A percentile compares a stretch with the other conserved stretches of the same genome.
Conservation (phyloP, 2,797 vertebrate genomes). For the Malacoctenus gilli region DNA sequence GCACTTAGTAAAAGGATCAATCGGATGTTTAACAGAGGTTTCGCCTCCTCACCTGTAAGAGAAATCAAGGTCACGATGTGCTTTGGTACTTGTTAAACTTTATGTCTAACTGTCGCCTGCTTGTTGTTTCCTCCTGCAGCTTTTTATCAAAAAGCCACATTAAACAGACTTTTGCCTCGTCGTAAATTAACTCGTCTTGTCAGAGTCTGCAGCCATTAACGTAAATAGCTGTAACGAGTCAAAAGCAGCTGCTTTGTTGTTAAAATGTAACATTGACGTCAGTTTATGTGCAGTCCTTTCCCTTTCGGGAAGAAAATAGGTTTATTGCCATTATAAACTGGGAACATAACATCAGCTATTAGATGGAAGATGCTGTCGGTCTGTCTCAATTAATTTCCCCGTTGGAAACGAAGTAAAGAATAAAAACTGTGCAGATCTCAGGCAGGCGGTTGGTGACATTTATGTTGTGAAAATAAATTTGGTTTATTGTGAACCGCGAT, state of each 20-base stretch:
- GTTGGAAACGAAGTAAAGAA: conserved; percentile 17
- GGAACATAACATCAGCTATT: conserved; percentile 10
- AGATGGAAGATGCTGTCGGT: background rate
- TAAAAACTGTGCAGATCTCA: background rate
- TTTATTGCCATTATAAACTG: conserved; percentile 14
- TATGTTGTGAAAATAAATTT: conserved; percentile 27
- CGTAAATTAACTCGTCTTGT: background rate
- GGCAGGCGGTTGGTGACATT: conserved; percentile 13
- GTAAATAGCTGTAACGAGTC: background rate
- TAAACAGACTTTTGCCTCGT: background rate
- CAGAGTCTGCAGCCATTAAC: background rate
- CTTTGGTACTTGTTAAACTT: no score
- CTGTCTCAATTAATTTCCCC: conserved; percentile 7
- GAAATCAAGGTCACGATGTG: no score
- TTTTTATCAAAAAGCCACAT: no score
- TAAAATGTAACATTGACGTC: background rate
- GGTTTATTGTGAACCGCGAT: conserved; percentile 14
- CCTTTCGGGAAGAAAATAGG: conserved; percentile 1
- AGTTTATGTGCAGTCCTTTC: background rate
- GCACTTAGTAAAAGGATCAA: no score
- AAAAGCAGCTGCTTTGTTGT: conserved; percentile 11
- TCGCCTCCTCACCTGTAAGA: no score
- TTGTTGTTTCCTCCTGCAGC: no score
- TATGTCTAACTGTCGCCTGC: no score
- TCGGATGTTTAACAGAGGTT: no score